A percentile compares a stretch with the other conserved stretches of the same genome.
phyloP scores from a whole-genome alignment of 2,797 vertebrate genomes.

The Scleropages formosus region DNA sequence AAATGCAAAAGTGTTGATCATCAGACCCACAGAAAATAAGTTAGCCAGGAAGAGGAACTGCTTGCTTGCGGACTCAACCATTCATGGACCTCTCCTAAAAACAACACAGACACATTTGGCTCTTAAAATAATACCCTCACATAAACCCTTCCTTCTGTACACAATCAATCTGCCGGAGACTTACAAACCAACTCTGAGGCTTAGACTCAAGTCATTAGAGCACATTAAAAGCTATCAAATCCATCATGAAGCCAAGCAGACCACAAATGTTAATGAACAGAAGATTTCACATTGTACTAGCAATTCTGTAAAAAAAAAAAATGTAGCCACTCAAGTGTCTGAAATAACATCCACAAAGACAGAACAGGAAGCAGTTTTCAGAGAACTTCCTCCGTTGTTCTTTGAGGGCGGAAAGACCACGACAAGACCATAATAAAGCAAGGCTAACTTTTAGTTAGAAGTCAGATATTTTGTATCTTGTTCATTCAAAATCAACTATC shows the following conservation, averaged over 20 bases:
- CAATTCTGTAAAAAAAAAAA: background rate
- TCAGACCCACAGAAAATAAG: too few relatives aligned
- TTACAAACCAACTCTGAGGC: background rate
- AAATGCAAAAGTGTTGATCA: too few relatives aligned
- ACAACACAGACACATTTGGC: background rate
- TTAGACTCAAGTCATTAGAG: constrained; percentile 8
- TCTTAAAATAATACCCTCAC: background rate
- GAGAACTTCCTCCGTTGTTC: background rate
- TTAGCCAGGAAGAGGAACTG: too few relatives aligned
- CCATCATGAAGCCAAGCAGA: background rate
- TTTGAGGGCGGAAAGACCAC: background rate
- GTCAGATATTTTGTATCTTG: background rate
- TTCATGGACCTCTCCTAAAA: too few relatives aligned
- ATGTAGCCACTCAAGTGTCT: background rate
- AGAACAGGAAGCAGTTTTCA: background rate
- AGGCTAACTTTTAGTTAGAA: constrained; percentile 17
- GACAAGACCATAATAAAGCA: background rate
- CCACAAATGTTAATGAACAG: background rate
- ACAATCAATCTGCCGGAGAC: background rate
- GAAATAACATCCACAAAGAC: constrained; percentile 6
- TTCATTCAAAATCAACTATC: too few relatives aligned
- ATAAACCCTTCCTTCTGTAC: background rate
- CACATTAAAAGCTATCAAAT: background rate
- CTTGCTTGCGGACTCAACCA: too few relatives aligned
- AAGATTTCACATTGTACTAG: background rate